These are phyloP conservation scores for Agraylea sexmaculata DNA, from an alignment of 1,140 invertebrate species.

Conservation along the genomic window DNA sequence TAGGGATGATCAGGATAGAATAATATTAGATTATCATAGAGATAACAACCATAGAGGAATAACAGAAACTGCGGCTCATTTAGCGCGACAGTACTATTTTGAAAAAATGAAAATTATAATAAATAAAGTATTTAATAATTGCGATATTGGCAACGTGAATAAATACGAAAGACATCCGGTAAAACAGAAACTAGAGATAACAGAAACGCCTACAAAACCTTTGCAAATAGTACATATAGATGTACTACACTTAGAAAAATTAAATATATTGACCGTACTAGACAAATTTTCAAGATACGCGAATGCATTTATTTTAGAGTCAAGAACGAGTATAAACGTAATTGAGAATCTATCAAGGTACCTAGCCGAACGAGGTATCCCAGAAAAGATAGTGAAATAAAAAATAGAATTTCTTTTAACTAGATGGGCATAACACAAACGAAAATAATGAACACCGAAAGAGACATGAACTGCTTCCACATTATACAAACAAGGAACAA, in stretches of 20 bases:
- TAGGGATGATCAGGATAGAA: conserved; percentile 1
- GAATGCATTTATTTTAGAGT: neutral
- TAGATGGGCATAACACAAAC: too few relatives aligned
- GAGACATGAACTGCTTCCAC: conserved; percentile 16
- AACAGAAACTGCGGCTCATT: too few relatives aligned
- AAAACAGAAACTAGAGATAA: neutral
- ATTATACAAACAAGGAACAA: too few relatives aligned
- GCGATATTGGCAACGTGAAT: neutral
- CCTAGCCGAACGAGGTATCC: neutral
- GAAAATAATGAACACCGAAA: conserved; percentile 19
- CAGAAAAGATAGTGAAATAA: neutral
- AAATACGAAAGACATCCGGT: conserved; percentile 2
- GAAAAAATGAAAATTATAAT: neutral
- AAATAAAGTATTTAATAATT: conserved; percentile 1
- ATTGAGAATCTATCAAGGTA: neutral
- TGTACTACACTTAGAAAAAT: neutral
- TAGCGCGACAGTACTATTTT: neutral
- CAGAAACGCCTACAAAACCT: conserved; percentile 1
- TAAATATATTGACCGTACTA: neutral
- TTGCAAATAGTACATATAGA: neutral
- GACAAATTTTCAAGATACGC: conserved; percentile 3
- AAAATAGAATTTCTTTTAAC: too few relatives aligned
- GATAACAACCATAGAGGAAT: neutral
- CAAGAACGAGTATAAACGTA: neutral
- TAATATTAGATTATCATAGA: neutral